Conservation (phyloP, 1,140 invertebrate genomes). For the Tetranychus cinnabarinus region DNA sequence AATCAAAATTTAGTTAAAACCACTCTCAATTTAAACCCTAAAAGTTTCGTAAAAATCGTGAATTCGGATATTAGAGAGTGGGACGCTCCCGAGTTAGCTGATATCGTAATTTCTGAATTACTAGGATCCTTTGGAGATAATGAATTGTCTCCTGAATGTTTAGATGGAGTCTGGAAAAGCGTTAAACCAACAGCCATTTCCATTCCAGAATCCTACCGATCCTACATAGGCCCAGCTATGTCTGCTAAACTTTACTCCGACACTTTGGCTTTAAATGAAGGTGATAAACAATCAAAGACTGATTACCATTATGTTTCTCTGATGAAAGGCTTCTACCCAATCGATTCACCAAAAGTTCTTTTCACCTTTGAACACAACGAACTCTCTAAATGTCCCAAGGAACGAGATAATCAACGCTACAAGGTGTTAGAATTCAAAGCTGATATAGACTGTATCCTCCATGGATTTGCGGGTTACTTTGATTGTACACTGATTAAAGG, state of each 20-base stretch:
- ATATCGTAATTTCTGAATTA: constrained; percentile 89
- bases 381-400: not conserved
- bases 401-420: constrained; percentile 40
- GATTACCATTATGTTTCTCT: constrained; percentile 82
- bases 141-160: constrained; percentile 91
- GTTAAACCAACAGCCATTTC: constrained; percentile 36
- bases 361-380: constrained; percentile 55
- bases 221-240: constrained; percentile 65
- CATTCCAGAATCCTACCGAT: constrained; percentile 72
- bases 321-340: constrained; percentile 64
- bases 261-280: constrained; percentile 29
- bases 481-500: constrained; percentile 60
- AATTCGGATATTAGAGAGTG: constrained; percentile 77
- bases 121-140: constrained; percentile 96
- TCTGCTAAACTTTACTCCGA: constrained; percentile 49
- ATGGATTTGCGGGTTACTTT: constrained; percentile 90
- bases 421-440: constrained; percentile 40
- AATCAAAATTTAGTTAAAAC: constrained; percentile 1
- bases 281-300: constrained; percentile 25
- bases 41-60: constrained; percentile 24
- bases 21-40: not conserved
- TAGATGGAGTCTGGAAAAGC: constrained; percentile 76
- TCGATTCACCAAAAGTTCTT: constrained; percentile 46
- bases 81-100: constrained; percentile 41
- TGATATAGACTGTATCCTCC: constrained; percentile 46